A percentile compares a stretch with the other conserved stretches of the same genome.
These are phyloP conservation scores for Scaptomyza hsui DNA, from an alignment of 1,140 invertebrate genomes.

Conservation along the genomic window DNA sequence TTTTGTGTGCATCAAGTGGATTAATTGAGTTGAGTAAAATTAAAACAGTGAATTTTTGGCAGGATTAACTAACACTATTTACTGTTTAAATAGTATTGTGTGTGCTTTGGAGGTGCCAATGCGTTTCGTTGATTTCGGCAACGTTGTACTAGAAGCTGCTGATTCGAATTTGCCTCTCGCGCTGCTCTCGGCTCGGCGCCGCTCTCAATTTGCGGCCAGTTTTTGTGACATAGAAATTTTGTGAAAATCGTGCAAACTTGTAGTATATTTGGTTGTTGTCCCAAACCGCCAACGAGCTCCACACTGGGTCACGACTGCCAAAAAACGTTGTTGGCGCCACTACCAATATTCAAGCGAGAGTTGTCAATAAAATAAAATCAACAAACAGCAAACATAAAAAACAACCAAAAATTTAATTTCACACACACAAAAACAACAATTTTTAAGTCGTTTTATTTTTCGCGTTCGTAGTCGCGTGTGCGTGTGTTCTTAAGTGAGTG, in stretches of 20 bases:
- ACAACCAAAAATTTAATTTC: neutral
- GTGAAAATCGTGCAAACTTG: conserved; percentile 20
- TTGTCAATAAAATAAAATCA: conserved; percentile 23
- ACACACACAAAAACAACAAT: neutral
- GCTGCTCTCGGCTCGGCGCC: conserved; percentile 23
- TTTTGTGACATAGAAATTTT: conserved; percentile 51
- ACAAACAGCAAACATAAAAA: conserved; percentile 13
- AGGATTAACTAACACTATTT: too few species aligned
- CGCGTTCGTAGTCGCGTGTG: conserved; percentile 13
- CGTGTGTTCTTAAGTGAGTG: conserved; percentile 15
- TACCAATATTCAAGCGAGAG: neutral
- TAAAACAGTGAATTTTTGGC: conserved; percentile 1
- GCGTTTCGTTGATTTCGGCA: conserved; percentile 38
- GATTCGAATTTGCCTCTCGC: conserved; percentile 32
- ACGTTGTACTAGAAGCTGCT: conserved; percentile 5
- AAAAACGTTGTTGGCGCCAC: conserved; percentile 7
- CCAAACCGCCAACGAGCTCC: neutral
- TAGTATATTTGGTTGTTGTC: conserved; percentile 9
- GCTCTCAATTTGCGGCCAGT: conserved; percentile 31
- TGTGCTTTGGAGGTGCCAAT: conserved; percentile 28
- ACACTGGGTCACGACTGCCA: neutral
- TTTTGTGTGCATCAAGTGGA: conserved; percentile 5
- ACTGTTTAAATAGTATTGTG: neutral
- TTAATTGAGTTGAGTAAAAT: conserved; percentile 6
- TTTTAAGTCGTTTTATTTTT: conserved; percentile 9